Conservation (phyloP, 2,888 invertebrate species). For the Chymomyza fuscimana region DNA sequence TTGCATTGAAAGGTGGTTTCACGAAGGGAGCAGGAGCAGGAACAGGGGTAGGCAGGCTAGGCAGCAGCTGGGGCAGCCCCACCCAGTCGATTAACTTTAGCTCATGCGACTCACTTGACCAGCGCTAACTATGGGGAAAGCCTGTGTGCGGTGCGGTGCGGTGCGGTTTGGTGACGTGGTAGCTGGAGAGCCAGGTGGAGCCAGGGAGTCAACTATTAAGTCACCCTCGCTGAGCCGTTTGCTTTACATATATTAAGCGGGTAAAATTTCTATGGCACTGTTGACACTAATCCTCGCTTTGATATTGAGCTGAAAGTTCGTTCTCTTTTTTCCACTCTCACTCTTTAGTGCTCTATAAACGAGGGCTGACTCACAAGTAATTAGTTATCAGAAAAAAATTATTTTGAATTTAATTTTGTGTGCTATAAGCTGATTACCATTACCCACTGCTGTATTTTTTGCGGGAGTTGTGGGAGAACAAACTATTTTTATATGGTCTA, state of each 20-base stretch:
- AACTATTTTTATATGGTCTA: too few species aligned
- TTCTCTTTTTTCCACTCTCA: neutral
- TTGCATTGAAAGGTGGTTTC: neutral
- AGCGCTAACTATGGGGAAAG: neutral
- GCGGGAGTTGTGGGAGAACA: too few species aligned
- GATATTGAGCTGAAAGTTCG: neutral
- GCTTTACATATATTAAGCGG: neutral
- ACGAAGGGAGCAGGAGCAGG: neutral
- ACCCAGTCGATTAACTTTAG: neutral
- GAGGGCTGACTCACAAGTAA: too few species aligned
- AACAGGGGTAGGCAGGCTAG: too few species aligned
- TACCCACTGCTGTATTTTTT: too few species aligned
- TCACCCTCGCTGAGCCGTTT: neutral
- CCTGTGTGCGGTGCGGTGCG: too few species aligned
- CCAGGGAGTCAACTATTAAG: neutral
- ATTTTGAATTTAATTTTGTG: too few species aligned
- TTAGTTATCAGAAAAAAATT: too few species aligned
- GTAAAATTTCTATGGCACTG: neutral
- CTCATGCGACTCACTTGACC: neutral
- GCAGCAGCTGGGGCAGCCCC: neutral
- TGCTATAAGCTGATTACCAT: too few species aligned
- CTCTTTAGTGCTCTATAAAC: too few species aligned
- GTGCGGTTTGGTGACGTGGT: too few species aligned
- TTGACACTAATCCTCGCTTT: conserved; percentile 1
- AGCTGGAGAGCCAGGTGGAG: too few species aligned